A percentile compares a stretch with the other conserved stretches of the same genome.
Conservation (phyloP, 2,888 invertebrate genomes). For the Caenorhabditis sp. region DNA sequence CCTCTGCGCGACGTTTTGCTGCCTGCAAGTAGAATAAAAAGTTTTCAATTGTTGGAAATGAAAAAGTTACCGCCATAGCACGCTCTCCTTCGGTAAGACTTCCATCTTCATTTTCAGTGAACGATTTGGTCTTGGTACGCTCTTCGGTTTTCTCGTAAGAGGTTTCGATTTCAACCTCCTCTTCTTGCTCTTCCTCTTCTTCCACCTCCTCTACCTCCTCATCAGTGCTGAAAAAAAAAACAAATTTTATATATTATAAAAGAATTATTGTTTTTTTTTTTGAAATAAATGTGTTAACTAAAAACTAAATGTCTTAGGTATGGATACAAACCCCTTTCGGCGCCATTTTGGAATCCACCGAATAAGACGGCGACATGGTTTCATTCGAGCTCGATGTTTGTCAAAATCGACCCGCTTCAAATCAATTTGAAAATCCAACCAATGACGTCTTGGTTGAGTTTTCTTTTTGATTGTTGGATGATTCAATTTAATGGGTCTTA, state of each 20-base stretch:
- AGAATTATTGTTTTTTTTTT: background rate
- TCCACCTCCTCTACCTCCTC: conserved; percentile 57
- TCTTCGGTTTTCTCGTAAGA: conserved; percentile 22
- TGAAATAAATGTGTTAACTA: no score
- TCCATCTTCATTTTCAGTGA: conserved; percentile 45
- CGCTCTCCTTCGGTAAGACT: conserved; percentile 61
- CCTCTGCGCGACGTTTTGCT: conserved; percentile 68
- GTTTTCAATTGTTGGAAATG: background rate
- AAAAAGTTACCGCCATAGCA: conserved; percentile 52
- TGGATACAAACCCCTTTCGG: conserved; percentile 31
- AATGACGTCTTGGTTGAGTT: conserved; percentile 27
- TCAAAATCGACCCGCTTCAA: conserved; percentile 44
- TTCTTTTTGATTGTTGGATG: conserved; percentile 19
- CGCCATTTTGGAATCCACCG: conserved; percentile 53
- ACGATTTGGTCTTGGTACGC: conserved; percentile 46
- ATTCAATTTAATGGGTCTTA: conserved; percentile 23
- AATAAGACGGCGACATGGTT: conserved; percentile 39
- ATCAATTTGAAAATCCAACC: conserved; percentile 42
- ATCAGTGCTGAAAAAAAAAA: conserved; percentile 47
- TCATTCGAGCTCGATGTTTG: conserved; percentile 30
- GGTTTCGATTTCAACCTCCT: conserved; percentile 30
- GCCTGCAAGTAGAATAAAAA: conserved; percentile 41
- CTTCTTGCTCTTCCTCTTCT: conserved; percentile 58
- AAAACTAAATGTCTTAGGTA: no score
- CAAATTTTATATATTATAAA: background rate